Evolutionary conservation across 2,888 invertebrate genomes (phyloP), one percentile per base, ranked within the genome.

Genomic region (Drosophila pegasa): DNA sequence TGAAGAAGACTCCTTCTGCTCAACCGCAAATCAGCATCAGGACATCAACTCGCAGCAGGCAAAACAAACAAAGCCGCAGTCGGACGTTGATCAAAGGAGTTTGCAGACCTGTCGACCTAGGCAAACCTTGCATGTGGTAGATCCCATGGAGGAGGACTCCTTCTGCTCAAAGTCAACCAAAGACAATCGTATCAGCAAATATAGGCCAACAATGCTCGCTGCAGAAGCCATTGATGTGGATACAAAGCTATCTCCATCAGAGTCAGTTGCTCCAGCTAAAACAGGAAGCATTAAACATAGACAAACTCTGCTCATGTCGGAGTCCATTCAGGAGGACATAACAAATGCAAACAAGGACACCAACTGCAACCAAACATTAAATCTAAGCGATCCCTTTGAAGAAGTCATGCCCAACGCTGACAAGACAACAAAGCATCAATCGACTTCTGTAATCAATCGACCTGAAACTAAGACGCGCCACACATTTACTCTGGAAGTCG

Each of bases 81-180:
- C 22, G 14, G 20, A 20, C n/a, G 16, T 18, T 20, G 9, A 3
- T 31, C 31, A 5, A 14, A 18, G 20, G 47, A n/a, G 35, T 10
- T 25, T 47, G 12, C 55, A 52, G 6, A 1, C 0, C 0, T 37
- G 1, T 1, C 20, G 47, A 4, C 35, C 47, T 10, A 35, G 63
- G 10, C 63, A 48, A 41, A 55, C 69, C 1, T 25, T 68, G 20
- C 60, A 54, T 4, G 7, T 7, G 1, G 33, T 31, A 5, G 64
- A 71, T 12, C 20, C 56, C 8, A 71, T 71, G 33, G 38, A 70
- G 6, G 71, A 70, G 18, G 70, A 64, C 47, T 57, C 59, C 0
- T 16, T 65, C 14, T 38, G 62, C n/a, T 25, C 14, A 16, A 31
- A 59, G 5, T 14, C 40, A 25, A n/a, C 18, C n/a, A 27, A 20